These are phyloP conservation scores for Channa argus DNA, from an alignment of 2,113 vertebrate species.

Conservation along the genomic window DNA sequence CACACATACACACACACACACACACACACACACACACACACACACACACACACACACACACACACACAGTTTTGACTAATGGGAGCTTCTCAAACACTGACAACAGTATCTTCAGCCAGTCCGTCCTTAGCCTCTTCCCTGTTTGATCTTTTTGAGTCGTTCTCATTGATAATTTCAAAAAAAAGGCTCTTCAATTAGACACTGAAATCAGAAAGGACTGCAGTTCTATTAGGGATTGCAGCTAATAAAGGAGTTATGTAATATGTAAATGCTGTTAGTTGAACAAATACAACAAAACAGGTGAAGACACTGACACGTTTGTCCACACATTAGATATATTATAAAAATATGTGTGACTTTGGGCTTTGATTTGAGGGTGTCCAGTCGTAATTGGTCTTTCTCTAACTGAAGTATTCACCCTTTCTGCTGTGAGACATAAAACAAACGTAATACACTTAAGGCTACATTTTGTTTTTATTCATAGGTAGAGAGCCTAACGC, in stretches of 20 bases:
- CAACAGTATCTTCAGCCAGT: background rate
- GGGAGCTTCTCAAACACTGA: background rate
- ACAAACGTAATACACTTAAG: too few species aligned
- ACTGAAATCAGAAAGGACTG: too few species aligned
- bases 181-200: too few species aligned
- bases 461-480: too few species aligned
- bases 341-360: background rate
- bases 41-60: background rate
- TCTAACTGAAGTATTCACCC: too few species aligned
- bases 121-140: background rate
- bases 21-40: background rate
- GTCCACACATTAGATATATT: background rate
- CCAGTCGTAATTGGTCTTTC: background rate
- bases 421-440: too few species aligned
- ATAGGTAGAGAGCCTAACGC: too few species aligned
- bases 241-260: too few species aligned
- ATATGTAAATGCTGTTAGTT: too few species aligned
- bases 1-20: background rate
- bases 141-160: too few species aligned
- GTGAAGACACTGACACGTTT: background rate
- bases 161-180: too few species aligned
- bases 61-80: conserved; percentile 19
- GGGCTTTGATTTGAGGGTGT: background rate
- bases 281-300: too few species aligned
- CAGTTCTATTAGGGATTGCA: background rate